phyloP scores from a whole-genome alignment of 2,113 vertebrate species.

The Lepus americanus region DNA sequence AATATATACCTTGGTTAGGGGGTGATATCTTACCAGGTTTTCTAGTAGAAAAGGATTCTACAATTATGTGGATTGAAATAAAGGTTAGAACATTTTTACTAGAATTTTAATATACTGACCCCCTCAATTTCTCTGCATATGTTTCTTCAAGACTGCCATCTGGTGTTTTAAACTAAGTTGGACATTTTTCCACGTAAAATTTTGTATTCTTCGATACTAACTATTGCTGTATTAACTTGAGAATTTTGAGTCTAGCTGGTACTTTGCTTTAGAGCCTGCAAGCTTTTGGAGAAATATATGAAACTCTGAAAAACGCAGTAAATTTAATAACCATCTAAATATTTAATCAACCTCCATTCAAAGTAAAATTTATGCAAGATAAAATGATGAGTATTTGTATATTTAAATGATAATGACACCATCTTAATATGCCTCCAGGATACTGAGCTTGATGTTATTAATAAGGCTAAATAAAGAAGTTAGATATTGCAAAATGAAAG shows the following conservation, averaged over 20 bases:
- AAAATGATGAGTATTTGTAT: neutral
- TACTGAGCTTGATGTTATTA: neutral
- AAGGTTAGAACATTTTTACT: neutral
- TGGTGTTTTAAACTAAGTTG: neutral
- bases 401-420: neutral
- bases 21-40: neutral
- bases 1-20: neutral
- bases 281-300: neutral
- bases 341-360: neutral
- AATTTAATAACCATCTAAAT: neutral
- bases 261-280: neutral
- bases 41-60: neutral
- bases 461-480: neutral
- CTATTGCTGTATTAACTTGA: neutral
- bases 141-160: neutral
- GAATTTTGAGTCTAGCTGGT: neutral
- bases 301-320: neutral
- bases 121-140: neutral
- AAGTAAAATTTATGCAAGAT: neutral
- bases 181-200: conserved; percentile 24
- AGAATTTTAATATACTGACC: neutral
- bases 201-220: neutral
- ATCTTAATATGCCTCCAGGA: neutral
- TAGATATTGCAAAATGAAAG: neutral
- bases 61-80: neutral